phyloP scores from a whole-genome alignment of 2,113 vertebrate species.

The Stictonetta naevosa region DNA sequence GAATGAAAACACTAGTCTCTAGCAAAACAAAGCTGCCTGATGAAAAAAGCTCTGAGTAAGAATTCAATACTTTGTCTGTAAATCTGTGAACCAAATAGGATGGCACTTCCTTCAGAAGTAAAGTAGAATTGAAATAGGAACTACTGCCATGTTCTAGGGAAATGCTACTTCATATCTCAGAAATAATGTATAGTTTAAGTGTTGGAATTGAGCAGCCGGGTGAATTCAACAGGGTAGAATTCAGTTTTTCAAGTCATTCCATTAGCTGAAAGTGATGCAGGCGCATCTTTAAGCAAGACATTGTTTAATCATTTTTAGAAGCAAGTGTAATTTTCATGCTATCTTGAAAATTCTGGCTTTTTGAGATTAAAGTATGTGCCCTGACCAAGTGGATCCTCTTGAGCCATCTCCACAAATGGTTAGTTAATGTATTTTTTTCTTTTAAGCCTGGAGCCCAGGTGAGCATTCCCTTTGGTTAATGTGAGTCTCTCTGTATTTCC shows the following conservation, averaged over 20 bases:
- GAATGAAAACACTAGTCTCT: background rate
- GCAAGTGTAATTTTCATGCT: background rate
- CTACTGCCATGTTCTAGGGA: background rate
- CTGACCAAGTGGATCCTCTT: background rate
- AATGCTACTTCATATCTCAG: background rate
- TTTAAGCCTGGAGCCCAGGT: background rate
- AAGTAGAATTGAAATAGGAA: background rate
- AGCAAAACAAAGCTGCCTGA: background rate
- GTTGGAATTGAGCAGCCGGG: background rate
- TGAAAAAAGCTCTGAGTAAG: background rate
- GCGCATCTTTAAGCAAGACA: background rate
- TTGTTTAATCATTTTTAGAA: background rate
- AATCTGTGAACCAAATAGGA: background rate
- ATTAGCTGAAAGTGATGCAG: background rate
- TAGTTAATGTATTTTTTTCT: background rate
- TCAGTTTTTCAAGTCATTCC: background rate
- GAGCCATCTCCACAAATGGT: background rate
- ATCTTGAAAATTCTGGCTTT: background rate
- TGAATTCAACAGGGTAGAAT: background rate
- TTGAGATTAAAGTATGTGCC: accelerated
- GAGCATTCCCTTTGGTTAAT: background rate
- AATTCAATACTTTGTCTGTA: background rate
- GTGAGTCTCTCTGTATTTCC: conserved; percentile 14
- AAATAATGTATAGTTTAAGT: background rate
- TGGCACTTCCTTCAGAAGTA: background rate